phyloP scores from a whole-genome alignment of 1,140 invertebrate genomes.

The Drosophila pseudoobscura region DNA sequence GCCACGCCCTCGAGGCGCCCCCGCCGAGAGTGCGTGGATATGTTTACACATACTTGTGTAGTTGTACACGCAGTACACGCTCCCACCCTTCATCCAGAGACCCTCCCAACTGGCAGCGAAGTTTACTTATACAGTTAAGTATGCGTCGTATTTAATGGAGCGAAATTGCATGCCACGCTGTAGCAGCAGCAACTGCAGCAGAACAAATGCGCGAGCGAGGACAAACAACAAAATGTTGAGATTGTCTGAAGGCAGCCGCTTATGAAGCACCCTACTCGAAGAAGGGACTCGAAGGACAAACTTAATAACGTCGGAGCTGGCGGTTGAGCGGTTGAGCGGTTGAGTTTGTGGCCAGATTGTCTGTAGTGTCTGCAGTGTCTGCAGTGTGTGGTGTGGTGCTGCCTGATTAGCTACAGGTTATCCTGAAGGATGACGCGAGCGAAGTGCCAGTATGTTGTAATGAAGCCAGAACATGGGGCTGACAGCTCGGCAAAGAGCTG shows the following conservation, averaged over 20 bases:
- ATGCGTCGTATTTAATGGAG: constrained; percentile 61
- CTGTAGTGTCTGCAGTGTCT: too few species aligned
- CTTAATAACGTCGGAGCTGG: constrained; percentile 41
- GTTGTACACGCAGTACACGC: not conserved
- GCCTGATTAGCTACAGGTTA: constrained; percentile 44
- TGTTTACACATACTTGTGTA: constrained; percentile 69
- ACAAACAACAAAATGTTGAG: constrained; percentile 60
- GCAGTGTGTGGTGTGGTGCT: constrained; percentile 7
- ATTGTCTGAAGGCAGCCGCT: constrained; percentile 57
- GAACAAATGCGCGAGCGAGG: constrained; percentile 14
- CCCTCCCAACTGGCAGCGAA: constrained; percentile 40
- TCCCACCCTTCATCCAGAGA: not conserved
- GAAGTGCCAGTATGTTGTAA: constrained; percentile 26
- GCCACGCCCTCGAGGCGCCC: constrained; percentile 22
- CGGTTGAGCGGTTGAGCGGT: not conserved
- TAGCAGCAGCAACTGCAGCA: constrained; percentile 4
- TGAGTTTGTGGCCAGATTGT: constrained; percentile 37
- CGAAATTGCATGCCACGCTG: constrained; percentile 51
- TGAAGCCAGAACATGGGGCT: not conserved
- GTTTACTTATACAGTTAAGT: constrained; percentile 63
- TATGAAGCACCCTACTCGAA: constrained; percentile 52
- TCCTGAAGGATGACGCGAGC: not conserved
- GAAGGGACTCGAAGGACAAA: constrained; percentile 31
- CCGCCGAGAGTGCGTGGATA: constrained; percentile 29
- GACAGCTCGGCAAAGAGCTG: constrained; percentile 6